Evolutionary conservation across 2,888 invertebrate species (phyloP).

Genomic region (Acanthosepion esculentum): DNA sequence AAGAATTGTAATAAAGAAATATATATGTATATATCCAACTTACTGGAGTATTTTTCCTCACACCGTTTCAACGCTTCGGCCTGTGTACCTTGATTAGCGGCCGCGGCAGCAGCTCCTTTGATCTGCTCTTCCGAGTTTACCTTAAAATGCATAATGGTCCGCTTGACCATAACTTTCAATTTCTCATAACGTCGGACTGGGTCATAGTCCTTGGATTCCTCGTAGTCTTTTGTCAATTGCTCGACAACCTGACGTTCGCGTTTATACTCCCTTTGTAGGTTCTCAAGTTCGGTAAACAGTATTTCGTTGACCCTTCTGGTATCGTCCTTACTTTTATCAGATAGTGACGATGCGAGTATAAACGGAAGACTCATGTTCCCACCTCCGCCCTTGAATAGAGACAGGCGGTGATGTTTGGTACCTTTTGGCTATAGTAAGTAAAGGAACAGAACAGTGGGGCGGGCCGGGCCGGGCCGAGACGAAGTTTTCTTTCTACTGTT

Average conservation of each 20-base stretch:
- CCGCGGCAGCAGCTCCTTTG: conserved; percentile 56
- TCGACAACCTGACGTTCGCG: conserved; percentile 66
- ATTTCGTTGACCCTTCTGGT: conserved; percentile 63
- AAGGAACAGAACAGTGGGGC: background rate
- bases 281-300: conserved; percentile 64
- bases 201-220: conserved; percentile 92
- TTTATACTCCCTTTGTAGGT: conserved; percentile 66
- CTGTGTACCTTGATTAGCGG: conserved; percentile 60
- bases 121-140: conserved; percentile 63
- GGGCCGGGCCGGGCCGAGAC: background rate
- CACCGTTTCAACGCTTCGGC: conserved; percentile 63
- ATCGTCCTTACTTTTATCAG: conserved; percentile 61
- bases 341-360: conserved; percentile 57
- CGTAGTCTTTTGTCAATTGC: conserved; percentile 83
- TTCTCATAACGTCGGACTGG: conserved; percentile 95
- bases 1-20: background rate
- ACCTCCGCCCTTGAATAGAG: conserved; percentile 51
- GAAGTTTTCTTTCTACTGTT: background rate
- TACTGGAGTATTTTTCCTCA: conserved; percentile 65
- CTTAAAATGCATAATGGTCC: conserved; percentile 69
- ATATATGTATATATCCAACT: conserved; percentile 49
- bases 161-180: conserved; percentile 96
- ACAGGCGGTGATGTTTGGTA: background rate
- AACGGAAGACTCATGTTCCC: conserved; percentile 58
- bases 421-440: background rate